A percentile compares a stretch with the other conserved stretches of the same genome.
Evolutionary conservation across 2,888 invertebrate genomes (phyloP).

Genomic region (Epistrophe grossulariae): DNA sequence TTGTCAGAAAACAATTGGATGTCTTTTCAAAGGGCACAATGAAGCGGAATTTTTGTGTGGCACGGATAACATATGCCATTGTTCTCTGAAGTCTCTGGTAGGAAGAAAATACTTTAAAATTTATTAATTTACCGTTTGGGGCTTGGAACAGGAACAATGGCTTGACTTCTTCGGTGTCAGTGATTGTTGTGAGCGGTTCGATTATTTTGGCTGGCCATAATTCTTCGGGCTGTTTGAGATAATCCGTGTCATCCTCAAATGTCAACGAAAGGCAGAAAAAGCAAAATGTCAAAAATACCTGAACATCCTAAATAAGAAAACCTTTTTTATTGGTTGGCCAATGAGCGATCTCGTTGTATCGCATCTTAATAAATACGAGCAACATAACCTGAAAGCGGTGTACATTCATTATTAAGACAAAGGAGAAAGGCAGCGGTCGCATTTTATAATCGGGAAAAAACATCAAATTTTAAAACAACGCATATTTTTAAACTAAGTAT

Average conservation of each 20-base stretch:
- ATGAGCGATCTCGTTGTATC: too few species aligned
- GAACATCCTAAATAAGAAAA: too few species aligned
- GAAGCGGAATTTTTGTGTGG: neutral
- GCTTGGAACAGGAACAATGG: neutral
- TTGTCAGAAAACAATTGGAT: neutral
- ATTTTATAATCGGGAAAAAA: too few species aligned
- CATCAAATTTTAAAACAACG: too few species aligned
- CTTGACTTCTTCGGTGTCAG: neutral
- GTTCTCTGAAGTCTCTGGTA: neutral
- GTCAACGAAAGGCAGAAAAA: too few species aligned
- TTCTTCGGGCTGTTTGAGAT: slow-evolving; percentile 41
- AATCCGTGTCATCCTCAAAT: slow-evolving; percentile 48
- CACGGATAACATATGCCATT: slow-evolving; percentile 18
- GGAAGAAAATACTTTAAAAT: neutral
- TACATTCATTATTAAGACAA: too few species aligned
- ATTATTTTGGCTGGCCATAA: slow-evolving; percentile 12
- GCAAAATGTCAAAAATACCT: too few species aligned
- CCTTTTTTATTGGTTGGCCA: too few species aligned
- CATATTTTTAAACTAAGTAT: too few species aligned
- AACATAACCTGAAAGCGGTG: too few species aligned
- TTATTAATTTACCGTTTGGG: neutral
- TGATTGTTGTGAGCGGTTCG: neutral
- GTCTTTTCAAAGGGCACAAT: neutral
- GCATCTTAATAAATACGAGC: too few species aligned
- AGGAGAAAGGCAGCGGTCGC: too few species aligned